phyloP scores from a whole-genome alignment of 53 echinoderm and acorn worm genomes.

The Patiria pectinifera region DNA sequence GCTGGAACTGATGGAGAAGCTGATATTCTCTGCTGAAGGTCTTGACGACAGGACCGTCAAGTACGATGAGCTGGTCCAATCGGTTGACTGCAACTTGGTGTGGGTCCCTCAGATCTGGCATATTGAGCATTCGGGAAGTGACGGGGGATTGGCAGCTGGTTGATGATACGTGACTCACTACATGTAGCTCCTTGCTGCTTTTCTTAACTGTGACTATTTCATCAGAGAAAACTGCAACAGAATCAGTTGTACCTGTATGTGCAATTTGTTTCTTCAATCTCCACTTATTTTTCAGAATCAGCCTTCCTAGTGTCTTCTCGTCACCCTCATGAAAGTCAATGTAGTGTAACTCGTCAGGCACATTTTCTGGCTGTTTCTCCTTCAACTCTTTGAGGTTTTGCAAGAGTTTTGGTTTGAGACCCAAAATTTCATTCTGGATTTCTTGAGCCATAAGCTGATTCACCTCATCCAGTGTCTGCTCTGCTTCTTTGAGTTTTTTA shows the following conservation, averaged over 20 bases:
- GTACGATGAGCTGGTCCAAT: slow-evolving; percentile 1
- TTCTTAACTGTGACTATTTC: neutral
- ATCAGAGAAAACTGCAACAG: slow-evolving; percentile 8
- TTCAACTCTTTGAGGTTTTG: neutral
- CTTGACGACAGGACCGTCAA: slow-evolving; percentile 15
- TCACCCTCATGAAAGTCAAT: slow-evolving; percentile 24
- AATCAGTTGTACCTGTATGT: neutral
- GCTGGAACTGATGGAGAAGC: slow-evolving; percentile 33
- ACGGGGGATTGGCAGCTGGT: too few species aligned
- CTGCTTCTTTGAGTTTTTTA: neutral
- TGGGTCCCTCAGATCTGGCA: neutral
- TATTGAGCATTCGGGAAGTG: neutral
- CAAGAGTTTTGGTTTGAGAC: neutral
- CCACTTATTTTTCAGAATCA: slow-evolving; percentile 1
- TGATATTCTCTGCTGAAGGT: slow-evolving; percentile 6
- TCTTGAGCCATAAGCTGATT: neutral
- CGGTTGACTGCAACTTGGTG: neutral
- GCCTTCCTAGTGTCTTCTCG: neutral
- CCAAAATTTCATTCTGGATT: neutral
- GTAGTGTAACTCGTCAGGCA: neutral
- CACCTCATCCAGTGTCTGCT: slow-evolving; percentile 5
- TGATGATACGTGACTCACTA: neutral
- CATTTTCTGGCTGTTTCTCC: neutral
- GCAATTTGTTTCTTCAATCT: too few species aligned
- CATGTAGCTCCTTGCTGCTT: neutral